Evolutionary conservation across 2,113 vertebrate genomes (phyloP).

Genomic region (Eupsittula cactorum): DNA sequence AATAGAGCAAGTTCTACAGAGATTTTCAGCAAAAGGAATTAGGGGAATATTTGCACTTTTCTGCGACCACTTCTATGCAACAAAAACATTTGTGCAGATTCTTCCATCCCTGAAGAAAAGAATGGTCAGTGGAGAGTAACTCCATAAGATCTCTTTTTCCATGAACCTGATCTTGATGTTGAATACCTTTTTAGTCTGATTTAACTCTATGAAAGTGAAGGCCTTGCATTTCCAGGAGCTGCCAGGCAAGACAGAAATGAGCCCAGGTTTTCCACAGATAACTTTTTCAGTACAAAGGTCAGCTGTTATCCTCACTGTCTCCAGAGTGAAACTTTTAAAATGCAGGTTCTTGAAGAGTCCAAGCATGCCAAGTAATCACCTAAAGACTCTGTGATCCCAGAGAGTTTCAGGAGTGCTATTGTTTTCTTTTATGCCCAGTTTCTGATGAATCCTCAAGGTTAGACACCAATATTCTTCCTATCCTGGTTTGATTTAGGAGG

Average conservation of each 20-base stretch:
- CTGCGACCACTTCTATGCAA: not conserved
- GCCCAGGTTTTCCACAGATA: not conserved
- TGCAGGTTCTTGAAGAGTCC: not conserved
- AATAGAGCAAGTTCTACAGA: not conserved
- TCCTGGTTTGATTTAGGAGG: not conserved
- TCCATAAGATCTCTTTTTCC: not conserved
- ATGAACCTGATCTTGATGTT: not conserved
- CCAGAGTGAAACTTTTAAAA: not conserved
- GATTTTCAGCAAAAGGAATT: not conserved
- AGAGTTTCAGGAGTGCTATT: not conserved
- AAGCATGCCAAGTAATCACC: not conserved
- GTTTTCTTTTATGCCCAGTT: not conserved
- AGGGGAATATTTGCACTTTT: not conserved
- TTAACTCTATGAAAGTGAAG: not conserved
- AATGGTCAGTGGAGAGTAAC: not conserved
- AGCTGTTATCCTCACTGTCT: not conserved
- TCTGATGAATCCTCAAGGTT: not conserved
- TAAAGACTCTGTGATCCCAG: not conserved
- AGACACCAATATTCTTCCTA: not conserved
- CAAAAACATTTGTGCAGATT: not conserved
- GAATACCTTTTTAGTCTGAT: not conserved
- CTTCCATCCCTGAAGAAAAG: not conserved
- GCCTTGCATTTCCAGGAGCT: not conserved
- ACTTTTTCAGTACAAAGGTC: not conserved
- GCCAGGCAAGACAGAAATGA: not conserved